Evolutionary conservation across 1,140 invertebrate genomes (phyloP).

Genomic region (Drosophila saltans): DNA sequence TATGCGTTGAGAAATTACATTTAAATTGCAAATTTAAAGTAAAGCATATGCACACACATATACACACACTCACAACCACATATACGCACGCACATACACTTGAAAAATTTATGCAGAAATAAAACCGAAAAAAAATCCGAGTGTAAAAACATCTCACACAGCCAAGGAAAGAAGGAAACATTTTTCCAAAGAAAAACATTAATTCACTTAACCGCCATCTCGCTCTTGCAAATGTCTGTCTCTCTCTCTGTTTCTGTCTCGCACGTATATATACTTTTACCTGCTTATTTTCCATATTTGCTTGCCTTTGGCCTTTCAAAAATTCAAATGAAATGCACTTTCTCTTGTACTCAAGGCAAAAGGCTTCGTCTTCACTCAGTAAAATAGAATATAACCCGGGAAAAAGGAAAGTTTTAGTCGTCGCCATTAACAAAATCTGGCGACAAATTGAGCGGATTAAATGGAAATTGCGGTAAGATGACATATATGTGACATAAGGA

Average conservation of each 20-base stretch:
- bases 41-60: conserved; percentile 42
- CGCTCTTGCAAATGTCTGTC: neutral
- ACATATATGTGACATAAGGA: neutral
- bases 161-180: conserved; percentile 31
- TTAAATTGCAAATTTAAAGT: conserved; percentile 74
- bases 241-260: conserved; percentile 24
- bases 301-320: conserved; percentile 43
- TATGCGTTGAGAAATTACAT: conserved; percentile 70
- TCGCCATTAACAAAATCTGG: conserved; percentile 40
- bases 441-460: conserved; percentile 53
- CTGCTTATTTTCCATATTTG: conserved; percentile 20
- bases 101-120: conserved; percentile 59
- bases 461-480: conserved; percentile 39
- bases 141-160: conserved; percentile 24
- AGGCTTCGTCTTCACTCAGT: conserved; percentile 2
- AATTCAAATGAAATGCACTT: conserved; percentile 49
- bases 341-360: conserved; percentile 31
- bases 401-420: conserved; percentile 32
- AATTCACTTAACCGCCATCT: conserved; percentile 56
- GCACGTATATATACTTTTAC: conserved; percentile 1
- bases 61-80: conserved; percentile 22
- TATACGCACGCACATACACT: neutral
- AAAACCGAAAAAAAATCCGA: conserved; percentile 22
- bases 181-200: conserved; percentile 49
- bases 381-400: neutral